These are phyloP conservation scores for Oscheius myriophilus DNA, from an alignment of 2,888 invertebrate genomes.

Conservation along the genomic window DNA sequence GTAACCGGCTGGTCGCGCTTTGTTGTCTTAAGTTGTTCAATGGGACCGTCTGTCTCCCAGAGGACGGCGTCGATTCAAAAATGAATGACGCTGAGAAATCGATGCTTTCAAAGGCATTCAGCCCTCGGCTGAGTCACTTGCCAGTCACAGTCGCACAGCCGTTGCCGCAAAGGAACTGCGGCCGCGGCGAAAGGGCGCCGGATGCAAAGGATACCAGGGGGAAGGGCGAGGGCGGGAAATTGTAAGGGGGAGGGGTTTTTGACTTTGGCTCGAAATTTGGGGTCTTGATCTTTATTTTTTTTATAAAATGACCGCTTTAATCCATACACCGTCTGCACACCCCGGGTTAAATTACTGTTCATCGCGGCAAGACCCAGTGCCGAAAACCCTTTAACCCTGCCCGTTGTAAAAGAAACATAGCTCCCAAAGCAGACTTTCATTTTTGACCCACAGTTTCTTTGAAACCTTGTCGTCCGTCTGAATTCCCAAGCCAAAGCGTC, in stretches of 20 bases:
- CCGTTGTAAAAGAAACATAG: too few relatives aligned
- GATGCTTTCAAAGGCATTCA: slow-evolving; percentile 24
- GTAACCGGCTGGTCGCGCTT: not conserved
- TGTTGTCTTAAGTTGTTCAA: not conserved
- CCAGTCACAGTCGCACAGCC: slow-evolving; percentile 28
- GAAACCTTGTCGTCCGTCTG: too few relatives aligned
- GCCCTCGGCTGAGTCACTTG: slow-evolving; percentile 13
- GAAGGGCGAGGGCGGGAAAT: not conserved
- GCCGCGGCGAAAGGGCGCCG: slow-evolving; percentile 16
- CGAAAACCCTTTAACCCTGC: too few relatives aligned
- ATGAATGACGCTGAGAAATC: slow-evolving; percentile 27
- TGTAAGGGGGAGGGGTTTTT: not conserved
- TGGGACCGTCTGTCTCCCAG: not conserved
- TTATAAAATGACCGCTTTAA: too few relatives aligned
- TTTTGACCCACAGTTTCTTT: too few relatives aligned
- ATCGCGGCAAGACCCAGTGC: too few relatives aligned
- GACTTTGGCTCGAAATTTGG: too few relatives aligned
- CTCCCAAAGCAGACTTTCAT: too few relatives aligned
- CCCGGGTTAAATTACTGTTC: too few relatives aligned
- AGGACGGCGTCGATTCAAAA: slow-evolving; percentile 13
- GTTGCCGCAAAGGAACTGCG: slow-evolving; percentile 28
- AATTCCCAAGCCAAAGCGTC: too few relatives aligned
- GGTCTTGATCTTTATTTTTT: too few relatives aligned
- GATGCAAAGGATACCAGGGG: slow-evolving; percentile 1
- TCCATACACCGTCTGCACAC: too few relatives aligned